Percentiles rank a stretch among this genome's conserved stretches.
Conservation (phyloP, 2,888 invertebrate species). For the Lissonota sp. region DNA sequence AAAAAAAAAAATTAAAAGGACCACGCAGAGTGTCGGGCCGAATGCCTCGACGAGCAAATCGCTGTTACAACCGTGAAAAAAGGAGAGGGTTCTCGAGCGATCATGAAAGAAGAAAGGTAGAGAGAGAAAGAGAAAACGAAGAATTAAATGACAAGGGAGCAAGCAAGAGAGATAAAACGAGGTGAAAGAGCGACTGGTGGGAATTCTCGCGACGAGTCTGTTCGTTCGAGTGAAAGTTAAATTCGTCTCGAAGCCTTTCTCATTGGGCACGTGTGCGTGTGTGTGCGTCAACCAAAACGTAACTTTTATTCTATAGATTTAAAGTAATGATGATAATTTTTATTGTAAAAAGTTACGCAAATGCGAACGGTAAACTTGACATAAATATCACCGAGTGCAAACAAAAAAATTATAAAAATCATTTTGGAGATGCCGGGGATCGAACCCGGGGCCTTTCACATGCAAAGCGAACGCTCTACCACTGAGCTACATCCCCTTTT, state of each 20-base stretch:
- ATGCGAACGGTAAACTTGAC: no score
- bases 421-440: slow-evolving; percentile 96
- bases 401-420: slow-evolving; percentile 74
- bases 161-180: slow-evolving; percentile 49
- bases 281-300: no score
- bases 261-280: slow-evolving; percentile 69
- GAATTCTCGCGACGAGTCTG: slow-evolving; percentile 63
- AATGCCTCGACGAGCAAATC: slow-evolving; percentile 71
- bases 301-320: no score
- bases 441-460: slow-evolving; percentile 99
- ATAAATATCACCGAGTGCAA: no score
- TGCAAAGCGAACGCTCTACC: slow-evolving; percentile 99
- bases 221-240: slow-evolving; percentile 70
- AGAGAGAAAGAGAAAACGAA: slow-evolving; percentile 30
- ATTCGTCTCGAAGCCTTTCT: slow-evolving; percentile 66
- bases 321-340: no score
- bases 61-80: slow-evolving; percentile 76
- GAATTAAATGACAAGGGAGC: slow-evolving; percentile 50
- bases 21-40: slow-evolving; percentile 69
- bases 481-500: slow-evolving; percentile 96
- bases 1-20: slow-evolving; percentile 81
- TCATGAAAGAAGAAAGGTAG: slow-evolving; percentile 39
- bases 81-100: slow-evolving; percentile 35
- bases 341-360: no score
- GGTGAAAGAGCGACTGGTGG: slow-evolving; percentile 55